Evolutionary conservation across 1,140 invertebrate species (phyloP).

Genomic region (Hyposmocoma kahamanoa): DNA sequence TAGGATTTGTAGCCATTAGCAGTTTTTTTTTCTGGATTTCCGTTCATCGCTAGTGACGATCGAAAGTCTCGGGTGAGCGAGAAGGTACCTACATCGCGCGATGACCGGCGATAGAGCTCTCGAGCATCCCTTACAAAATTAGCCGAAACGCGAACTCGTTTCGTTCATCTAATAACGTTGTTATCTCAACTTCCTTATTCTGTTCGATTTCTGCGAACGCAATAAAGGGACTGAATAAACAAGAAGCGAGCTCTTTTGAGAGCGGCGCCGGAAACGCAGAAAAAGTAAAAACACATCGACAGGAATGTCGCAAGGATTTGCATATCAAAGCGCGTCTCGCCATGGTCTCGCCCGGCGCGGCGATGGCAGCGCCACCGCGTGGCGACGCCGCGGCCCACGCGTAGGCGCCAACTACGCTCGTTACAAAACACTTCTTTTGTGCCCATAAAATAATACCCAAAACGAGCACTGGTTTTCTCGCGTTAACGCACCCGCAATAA

Average conservation of each 20-base stretch:
- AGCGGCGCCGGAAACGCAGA: background rate
- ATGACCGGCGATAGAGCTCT: too few species aligned
- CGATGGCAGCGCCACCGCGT: background rate
- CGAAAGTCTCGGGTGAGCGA: too few species aligned
- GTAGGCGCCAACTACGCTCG: too few species aligned
- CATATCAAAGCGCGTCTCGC: constrained; percentile 2
- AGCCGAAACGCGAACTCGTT: background rate
- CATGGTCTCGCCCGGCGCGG: background rate
- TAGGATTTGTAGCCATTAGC: too few species aligned
- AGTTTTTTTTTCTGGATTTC: too few species aligned
- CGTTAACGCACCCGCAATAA: too few species aligned
- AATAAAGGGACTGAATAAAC: constrained; percentile 5
- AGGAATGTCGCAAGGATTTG: background rate
- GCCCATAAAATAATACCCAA: too few species aligned
- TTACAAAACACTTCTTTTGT: too few species aligned
- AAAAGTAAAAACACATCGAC: background rate
- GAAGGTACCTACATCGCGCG: too few species aligned
- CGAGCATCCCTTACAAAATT: constrained; percentile 3
- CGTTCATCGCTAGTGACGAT: too few species aligned
- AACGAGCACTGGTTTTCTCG: too few species aligned
- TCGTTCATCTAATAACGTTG: background rate
- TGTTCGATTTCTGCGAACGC: constrained; percentile 1
- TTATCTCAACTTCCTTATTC: constrained; percentile 4
- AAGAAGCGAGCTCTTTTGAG: background rate
- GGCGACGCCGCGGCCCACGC: too few species aligned